Percentiles rank a stretch among this genome's conserved stretches.
Conservation (phyloP, 2,797 vertebrate genomes). For the Petrocephalus sullivani region DNA sequence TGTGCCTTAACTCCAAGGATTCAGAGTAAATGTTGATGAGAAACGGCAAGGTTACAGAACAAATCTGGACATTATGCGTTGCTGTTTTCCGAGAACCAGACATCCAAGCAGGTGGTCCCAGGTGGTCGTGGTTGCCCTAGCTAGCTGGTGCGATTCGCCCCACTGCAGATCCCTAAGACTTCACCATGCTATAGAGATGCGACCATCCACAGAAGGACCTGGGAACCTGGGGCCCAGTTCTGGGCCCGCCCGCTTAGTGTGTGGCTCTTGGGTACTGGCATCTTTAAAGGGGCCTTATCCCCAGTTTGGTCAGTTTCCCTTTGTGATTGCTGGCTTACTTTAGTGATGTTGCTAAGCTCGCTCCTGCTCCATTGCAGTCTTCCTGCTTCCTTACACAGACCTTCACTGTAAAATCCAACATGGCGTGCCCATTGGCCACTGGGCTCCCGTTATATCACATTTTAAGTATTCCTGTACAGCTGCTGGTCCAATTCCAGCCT, state of each 20-base stretch:
- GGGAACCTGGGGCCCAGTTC: not conserved
- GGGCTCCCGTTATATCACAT: not conserved
- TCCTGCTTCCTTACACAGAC: not conserved
- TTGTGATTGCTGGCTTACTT: not conserved
- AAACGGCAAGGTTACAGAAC: not conserved
- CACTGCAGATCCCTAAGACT: not conserved
- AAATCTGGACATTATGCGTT: not conserved
- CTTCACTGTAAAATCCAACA: not conserved
- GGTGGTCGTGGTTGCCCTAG: not conserved
- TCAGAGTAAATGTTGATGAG: not conserved
- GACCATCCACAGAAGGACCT: not conserved
- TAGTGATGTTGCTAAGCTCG: not conserved
- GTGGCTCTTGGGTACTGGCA: not conserved
- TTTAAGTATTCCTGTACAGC: not conserved
- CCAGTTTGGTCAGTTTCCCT: not conserved
- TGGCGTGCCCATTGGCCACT: not conserved
- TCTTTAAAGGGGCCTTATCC: not conserved
- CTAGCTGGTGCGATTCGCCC: not conserved
- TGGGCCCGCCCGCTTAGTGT: not conserved
- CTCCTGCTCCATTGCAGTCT: not conserved
- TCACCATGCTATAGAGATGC: not conserved
- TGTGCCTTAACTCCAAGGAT: not conserved
- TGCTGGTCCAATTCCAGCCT: not conserved
- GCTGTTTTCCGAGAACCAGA: not conserved
- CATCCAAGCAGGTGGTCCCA: not conserved